These are phyloP conservation scores for Argyrosomus regius DNA, from an alignment of 2,797 vertebrate genomes.

Conservation along the genomic window DNA sequence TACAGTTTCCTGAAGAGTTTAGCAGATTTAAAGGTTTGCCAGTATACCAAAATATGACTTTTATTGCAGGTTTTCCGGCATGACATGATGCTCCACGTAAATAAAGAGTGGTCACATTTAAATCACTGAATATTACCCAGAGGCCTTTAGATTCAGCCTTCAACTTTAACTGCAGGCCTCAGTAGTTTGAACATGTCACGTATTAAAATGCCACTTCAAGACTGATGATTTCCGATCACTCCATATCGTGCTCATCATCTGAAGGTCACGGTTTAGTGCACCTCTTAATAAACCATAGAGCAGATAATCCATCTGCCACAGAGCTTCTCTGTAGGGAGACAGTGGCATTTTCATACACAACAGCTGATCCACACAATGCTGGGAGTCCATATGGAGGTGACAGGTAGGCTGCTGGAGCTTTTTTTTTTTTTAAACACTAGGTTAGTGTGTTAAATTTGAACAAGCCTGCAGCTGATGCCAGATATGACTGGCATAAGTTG, in stretches of 20 bases:
- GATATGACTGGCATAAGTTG: background rate
- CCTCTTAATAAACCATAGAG: constrained; percentile 32
- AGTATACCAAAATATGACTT: background rate
- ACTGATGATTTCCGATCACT: background rate
- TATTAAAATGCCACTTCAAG: background rate
- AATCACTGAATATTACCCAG: background rate
- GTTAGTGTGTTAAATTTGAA: background rate
- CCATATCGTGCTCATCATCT: background rate
- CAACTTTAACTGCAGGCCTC: background rate
- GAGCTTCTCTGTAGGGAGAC: constrained; percentile 44
- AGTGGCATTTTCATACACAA: constrained; percentile 40
- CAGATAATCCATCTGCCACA: constrained; percentile 53
- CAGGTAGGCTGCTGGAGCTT: constrained; percentile 37
- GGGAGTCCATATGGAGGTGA: constrained; percentile 44
- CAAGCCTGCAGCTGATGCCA: background rate
- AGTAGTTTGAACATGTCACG: background rate
- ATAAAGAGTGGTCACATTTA: background rate
- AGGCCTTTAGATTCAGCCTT: background rate
- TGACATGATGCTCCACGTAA: background rate
- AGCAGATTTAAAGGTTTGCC: constrained; percentile 1
- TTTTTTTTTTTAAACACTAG: background rate
- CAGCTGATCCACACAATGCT: constrained; percentile 47
- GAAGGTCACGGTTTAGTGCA: constrained; percentile 55
- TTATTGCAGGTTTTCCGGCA: background rate
- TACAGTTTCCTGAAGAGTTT: background rate